Base-by-base conservation (phyloP, 2,113 vertebrate species). In the Callithrix jacchus region DNA sequence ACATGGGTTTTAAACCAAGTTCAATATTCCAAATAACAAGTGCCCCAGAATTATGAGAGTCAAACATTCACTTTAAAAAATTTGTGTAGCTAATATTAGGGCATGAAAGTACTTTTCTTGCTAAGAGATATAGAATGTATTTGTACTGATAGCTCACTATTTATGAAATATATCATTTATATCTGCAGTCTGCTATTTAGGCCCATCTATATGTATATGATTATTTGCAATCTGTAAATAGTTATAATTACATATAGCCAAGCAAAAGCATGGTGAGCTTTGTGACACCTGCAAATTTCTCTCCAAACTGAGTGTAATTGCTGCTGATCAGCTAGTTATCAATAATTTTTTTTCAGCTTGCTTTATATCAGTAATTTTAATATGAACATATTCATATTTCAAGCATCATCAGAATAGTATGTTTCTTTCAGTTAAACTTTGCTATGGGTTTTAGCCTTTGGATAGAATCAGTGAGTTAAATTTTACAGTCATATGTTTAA, bases 291-390 rank as follows among this genome's bases (percentile, higher is more conserved):
- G 89, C 47, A 92, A 47, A 79, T 83, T 92, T 94, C 47, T 18
- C 76, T 61, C 13, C 64, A 47, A 91, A 56, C 12, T 40, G 13
- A 81, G 10, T 64, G 47, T 87, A 87, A 89, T 96, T 6, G 2
- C 40, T 37, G 5, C 40, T 89, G 32, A 95, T 93, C 52, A 91
- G 58, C 45, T 76, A 30, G 32, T 81, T 93, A 45, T 40, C 27
- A 0, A 21, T 52, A 23, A 49, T 73, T 68, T 54, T 58, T 91
- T 79, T 68, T 58, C 70, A 83, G 11, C 40, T 94, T 93, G 27
- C 20, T 88, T 95, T 96, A 66, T 95, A 49, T 93, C 42, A 45
- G 27, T 71, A 64, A 49, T 91, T 64, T 95, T 89, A 61, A 77
- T 74, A 83, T 76, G 8, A 87, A 61, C 16, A 87, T 74, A 70